phyloP scores from a whole-genome alignment of 2,113 vertebrate genomes.

The Nibea albiflora region DNA sequence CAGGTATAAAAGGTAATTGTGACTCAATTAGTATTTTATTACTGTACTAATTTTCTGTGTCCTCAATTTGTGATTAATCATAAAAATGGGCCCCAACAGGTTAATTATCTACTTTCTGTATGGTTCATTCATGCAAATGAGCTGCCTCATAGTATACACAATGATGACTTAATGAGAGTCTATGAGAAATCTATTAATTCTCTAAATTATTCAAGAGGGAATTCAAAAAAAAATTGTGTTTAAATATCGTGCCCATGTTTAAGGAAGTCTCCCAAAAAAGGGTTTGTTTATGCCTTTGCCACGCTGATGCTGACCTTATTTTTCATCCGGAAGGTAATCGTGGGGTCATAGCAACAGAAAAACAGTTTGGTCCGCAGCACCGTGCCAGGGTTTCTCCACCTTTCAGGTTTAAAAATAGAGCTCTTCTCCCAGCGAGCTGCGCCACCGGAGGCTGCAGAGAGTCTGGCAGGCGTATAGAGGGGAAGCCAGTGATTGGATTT shows the following conservation, averaged over 20 bases:
- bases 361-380: constrained; percentile 23
- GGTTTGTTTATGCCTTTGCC: constrained; percentile 11
- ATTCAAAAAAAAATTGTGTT: constrained; percentile 40
- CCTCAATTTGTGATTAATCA: constrained; percentile 70
- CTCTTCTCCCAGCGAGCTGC: constrained; percentile 33
- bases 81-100: constrained; percentile 73
- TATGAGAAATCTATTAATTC: constrained; percentile 69
- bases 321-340: constrained; percentile 13
- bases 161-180: constrained; percentile 70
- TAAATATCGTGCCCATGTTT: constrained; percentile 37
- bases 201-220: constrained; percentile 61
- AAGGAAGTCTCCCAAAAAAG: neutral
- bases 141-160: constrained; percentile 50
- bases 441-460: constrained; percentile 56
- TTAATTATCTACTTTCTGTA: constrained; percentile 72
- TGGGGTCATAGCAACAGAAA: constrained; percentile 12
- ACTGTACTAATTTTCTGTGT: constrained; percentile 60
- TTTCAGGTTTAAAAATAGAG: constrained; percentile 72
- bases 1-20: constrained; percentile 46
- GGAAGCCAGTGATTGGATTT: constrained; percentile 72
- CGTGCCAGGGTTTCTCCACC: constrained; percentile 41
- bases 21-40: constrained; percentile 66
- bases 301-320: constrained; percentile 48
- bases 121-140: constrained; percentile 76
- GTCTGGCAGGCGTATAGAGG: constrained; percentile 50